Evolutionary conservation across 64 coral and sea anemone species (phyloP).

Genomic region (Porites australiensis): DNA sequence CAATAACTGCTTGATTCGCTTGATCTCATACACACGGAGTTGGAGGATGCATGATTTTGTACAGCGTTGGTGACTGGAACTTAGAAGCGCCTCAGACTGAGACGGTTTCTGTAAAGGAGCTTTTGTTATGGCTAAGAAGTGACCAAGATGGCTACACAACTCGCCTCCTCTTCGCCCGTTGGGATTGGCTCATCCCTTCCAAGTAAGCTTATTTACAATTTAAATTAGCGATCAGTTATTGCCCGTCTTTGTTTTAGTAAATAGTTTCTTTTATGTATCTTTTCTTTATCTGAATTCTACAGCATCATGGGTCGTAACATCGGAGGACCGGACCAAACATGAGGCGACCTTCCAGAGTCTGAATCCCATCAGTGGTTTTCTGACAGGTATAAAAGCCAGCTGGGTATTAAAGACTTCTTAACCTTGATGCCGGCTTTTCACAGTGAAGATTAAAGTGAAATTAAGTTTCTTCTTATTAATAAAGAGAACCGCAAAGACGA

Average conservation of each 20-base stretch:
- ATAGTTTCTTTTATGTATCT: background rate
- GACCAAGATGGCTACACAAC: constrained; percentile 11
- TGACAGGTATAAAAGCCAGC: constrained; percentile 65
- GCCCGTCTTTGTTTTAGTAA: background rate
- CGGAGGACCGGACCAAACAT: constrained; percentile 92
- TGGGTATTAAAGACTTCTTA: too few species aligned
- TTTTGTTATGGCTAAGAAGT: constrained; percentile 24
- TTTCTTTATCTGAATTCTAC: background rate
- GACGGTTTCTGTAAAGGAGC: background rate
- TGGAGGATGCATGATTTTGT: background rate
- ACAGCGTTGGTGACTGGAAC: background rate
- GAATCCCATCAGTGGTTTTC: constrained; percentile 86
- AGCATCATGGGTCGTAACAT: constrained; percentile 86
- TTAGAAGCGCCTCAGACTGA: background rate
- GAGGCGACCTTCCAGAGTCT: constrained; percentile 93
- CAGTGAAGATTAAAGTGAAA: too few species aligned
- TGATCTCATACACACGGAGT: background rate
- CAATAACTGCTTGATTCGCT: too few species aligned
- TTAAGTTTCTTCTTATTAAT: too few species aligned
- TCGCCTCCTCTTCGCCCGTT: constrained; percentile 3
- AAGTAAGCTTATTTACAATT: background rate
- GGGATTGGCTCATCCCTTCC: constrained; percentile 15
- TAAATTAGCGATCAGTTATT: background rate
- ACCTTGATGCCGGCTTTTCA: too few species aligned
- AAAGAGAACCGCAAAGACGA: too few species aligned